Base-by-base conservation (phyloP, 2,797 vertebrate genomes). In the Eleutherodactylus coqui region DNA sequence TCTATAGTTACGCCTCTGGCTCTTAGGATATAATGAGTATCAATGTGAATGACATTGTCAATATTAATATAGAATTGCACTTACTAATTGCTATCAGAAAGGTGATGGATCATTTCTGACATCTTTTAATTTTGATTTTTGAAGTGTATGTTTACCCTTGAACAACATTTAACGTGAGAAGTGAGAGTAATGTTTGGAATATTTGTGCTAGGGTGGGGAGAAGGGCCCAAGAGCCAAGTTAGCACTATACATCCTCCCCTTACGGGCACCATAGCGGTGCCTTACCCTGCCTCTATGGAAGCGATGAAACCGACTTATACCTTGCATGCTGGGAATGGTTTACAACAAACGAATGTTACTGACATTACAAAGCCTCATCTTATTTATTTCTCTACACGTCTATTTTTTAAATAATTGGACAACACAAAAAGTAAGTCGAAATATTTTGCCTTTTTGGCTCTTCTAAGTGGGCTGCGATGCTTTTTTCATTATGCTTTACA, bases 341-440 rank as follows among this genome's bases (percentile, higher is more conserved):
- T 89, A 90, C 88, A 89, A 88, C 89, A 89, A 84, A 91, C 88
- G 92, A 93, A 93, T 91, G 92, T 91, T 0, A 70, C 58, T 89
- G 92, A 91, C 45, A 60, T 91, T 89, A 92, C 89, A 91, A 85
- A 80, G 89, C 87, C 89, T 87, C 87, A 81, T 81, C 88, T 91
- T 91, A 91, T 93, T 91, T 83, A 89, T 91, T 92, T 90, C 88
- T 90, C 89, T 89, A 13, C 92, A 89, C 90, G 92, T 92, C 90
- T 90, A 88, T 41, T 17, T 80, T 88, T 90, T 0, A 60, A 90
- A 90, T 92, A 94, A 94, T 93, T 92, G 91, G 90, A 86, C 90
- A 85, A 85, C 49, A 87, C 88, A 90, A 90, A 84, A 87, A 91
- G 90, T 6, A n/a, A 78, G 9, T 86, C 80, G 79, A 90, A 92